These are phyloP conservation scores for Eristalinus sepulchralis DNA, from an alignment of 2,888 invertebrate species.

Conservation along the genomic window DNA sequence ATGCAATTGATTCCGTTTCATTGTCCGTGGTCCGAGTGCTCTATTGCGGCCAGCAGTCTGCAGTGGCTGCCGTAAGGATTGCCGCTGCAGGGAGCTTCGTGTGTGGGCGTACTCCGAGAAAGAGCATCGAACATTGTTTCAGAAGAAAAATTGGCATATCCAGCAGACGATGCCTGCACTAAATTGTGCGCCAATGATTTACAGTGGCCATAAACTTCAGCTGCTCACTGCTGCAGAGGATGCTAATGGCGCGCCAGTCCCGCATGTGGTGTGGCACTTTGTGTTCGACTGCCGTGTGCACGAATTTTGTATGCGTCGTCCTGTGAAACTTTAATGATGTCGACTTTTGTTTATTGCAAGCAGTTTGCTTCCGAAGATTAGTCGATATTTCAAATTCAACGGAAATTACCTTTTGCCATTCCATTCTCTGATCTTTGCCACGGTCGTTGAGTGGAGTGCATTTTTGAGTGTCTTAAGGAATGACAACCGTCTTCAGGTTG, in stretches of 20 bases:
- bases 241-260: background rate
- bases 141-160: conserved; percentile 1
- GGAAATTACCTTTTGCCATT: background rate
- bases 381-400: background rate
- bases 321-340: background rate
- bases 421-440: background rate
- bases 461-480: background rate
- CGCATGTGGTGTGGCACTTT: background rate
- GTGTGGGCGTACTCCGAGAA: background rate
- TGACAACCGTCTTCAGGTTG: no score
- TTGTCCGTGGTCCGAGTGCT: background rate
- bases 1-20: conserved; percentile 7
- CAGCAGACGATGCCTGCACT: conserved; percentile 11
- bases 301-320: conserved; percentile 2
- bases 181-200: conserved; percentile 36
- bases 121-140: background rate
- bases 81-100: background rate
- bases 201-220: conserved; percentile 48
- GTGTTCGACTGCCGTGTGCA: background rate
- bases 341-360: background rate
- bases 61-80: background rate
- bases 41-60: background rate
- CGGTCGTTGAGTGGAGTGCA: background rate
- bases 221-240: conserved; percentile 37
- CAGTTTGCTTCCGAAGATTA: background rate